Evolutionary conservation across 2,797 vertebrate species (phyloP).

Genomic region (Megaceryle alcyon): DNA sequence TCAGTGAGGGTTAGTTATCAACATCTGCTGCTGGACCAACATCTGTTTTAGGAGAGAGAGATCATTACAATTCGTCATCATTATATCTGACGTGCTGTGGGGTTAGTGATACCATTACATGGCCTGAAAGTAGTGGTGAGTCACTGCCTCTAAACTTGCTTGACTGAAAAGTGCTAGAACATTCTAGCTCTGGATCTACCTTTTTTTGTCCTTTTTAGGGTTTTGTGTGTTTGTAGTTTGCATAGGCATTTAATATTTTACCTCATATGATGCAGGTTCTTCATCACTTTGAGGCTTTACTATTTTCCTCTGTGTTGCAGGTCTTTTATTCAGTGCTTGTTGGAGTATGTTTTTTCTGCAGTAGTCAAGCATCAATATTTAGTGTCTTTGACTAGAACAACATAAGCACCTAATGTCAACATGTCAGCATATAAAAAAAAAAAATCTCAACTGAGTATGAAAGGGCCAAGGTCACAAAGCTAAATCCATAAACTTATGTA

Average conservation of each 20-base stretch:
- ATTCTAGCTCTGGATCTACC: not conserved
- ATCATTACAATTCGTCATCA: not conserved
- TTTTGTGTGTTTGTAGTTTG: not conserved
- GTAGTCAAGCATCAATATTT: not conserved
- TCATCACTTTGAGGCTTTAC: not conserved
- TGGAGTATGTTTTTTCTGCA: not conserved
- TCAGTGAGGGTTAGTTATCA: not conserved
- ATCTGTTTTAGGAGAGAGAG: not conserved
- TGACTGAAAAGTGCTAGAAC: not conserved
- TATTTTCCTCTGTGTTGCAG: not conserved
- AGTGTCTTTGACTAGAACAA: not conserved
- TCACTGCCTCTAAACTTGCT: not conserved
- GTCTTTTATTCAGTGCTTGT: not conserved
- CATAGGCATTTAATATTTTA: not conserved
- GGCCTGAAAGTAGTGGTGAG: not conserved
- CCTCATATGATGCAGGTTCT: not conserved
- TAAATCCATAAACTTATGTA: not conserved
- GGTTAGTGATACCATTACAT: not conserved
- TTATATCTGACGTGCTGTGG: not conserved
- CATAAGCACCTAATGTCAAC: not conserved
- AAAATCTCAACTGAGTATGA: not conserved
- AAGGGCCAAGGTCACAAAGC: not conserved
- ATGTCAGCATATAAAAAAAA: not conserved
- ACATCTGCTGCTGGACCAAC: not conserved
- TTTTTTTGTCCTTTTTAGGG: not conserved